Evolutionary conservation across 2,113 vertebrate species (phyloP), one percentile per base, ranked within the genome.

Genomic region (Sturnira hondurensis): DNA sequence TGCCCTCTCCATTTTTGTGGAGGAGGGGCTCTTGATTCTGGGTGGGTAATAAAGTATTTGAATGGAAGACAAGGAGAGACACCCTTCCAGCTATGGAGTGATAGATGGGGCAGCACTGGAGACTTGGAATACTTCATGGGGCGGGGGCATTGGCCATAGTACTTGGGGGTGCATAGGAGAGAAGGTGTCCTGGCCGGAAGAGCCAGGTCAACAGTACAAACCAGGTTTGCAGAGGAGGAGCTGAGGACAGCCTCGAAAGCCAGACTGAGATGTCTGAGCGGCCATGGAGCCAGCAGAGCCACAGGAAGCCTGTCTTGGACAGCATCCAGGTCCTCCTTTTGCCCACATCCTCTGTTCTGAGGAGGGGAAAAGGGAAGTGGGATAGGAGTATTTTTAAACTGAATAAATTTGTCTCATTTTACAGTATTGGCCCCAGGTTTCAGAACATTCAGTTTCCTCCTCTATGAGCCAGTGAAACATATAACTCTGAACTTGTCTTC

Each of bases 401-500:
- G 33, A 31, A 50, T 61, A 74, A 80, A 74, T 67, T 13, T 26
- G 33, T 95, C n/a, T 96, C 36, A 26, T 73, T 96, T 84, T 74
- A 83, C 14, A 56, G 17, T 61, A n/a, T 54, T 36, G 50, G n/a
- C 47, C 14, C 74, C 7, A 13, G 61, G 84, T 77, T 90, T 67
- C 13, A 67, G 65, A 77, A 31, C 41, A 68, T 52, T 87, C 38
- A 36, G 52, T 67, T n/a, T 13, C 76, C 31, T 65, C 36, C 38
- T 90, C 85, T 54, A 28, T 24, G 73, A 94, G 84, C 50, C n/a
- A n/a, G n/a, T n/a, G n/a, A n/a, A n/a, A 71, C 16, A 47, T 50
- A 24, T 45, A 47, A 9, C 63, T 91, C 47, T 41, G 65, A 26
- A 47, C 77, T 63, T 76, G 54, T 33, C 74, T 87, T 13, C 67